Evolutionary conservation across 2,797 vertebrate species (phyloP).

Genomic region (Clarias laeviceps): DNA sequence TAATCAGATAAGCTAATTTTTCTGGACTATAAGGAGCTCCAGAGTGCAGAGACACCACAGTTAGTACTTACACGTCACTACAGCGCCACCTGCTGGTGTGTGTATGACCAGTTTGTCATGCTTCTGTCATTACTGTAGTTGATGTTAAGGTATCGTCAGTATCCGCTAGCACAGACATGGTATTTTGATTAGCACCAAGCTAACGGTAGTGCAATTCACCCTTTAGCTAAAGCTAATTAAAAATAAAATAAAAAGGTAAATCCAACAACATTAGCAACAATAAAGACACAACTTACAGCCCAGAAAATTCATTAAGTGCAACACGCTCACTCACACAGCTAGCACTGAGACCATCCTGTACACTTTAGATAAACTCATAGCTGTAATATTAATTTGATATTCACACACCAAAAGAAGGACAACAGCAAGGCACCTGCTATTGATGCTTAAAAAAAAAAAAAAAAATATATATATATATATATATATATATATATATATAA

Average conservation of each 20-base stretch:
- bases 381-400: neutral
- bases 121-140: neutral
- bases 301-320: slow-evolving; percentile 21
- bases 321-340: neutral
- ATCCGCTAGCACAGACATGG: neutral
- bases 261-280: neutral
- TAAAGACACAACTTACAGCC: neutral
- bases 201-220: slow-evolving; percentile 12
- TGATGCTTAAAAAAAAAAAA: neutral
- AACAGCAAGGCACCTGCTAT: neutral
- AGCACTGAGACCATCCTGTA: slow-evolving; percentile 4
- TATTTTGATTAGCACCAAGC: slow-evolving; percentile 10
- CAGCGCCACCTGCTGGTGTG: slow-evolving; percentile 16
- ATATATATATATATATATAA: no score
- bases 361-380: neutral
- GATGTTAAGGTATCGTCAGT: no score
- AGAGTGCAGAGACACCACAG: neutral
- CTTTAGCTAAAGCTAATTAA: neutral
- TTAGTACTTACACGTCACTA: neutral
- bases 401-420: neutral
- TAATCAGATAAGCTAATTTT: neutral
- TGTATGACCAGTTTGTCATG: neutral
- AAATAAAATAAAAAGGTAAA: neutral
- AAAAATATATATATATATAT: no score
- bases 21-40: neutral